A percentile compares a stretch with the other conserved stretches of the same genome.
Conservation (phyloP, 2,113 vertebrate genomes). For the Misgurnus mizolepis region DNA sequence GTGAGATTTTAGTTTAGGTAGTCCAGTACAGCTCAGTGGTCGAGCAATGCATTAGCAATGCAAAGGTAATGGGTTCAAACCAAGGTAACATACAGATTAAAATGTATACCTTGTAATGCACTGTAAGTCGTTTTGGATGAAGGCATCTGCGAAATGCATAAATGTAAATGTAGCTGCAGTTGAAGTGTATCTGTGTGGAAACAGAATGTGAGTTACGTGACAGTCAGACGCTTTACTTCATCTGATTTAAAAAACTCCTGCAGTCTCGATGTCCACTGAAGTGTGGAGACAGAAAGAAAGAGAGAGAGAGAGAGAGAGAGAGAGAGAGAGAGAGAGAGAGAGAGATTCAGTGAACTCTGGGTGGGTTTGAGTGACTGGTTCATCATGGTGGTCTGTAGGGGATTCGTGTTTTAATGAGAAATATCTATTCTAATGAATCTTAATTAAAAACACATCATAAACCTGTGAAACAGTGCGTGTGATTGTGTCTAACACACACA, state of each 20-base stretch:
- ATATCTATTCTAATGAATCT: constrained; percentile 54
- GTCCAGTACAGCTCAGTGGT: no score
- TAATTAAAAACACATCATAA: constrained; percentile 53
- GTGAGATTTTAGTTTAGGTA: no score
- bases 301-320: constrained; percentile 17
- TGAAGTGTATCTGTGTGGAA: no score
- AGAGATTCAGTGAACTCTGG: constrained; percentile 25
- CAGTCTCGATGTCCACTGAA: not conserved
- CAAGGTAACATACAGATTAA: no score
- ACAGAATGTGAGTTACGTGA: no score
- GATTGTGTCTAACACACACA: constrained; percentile 23
- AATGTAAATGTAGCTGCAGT: no score
- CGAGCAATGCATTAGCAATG: no score
- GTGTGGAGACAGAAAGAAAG: constrained; percentile 1
- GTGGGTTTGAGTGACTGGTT: constrained; percentile 21
- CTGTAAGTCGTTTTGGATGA: no score
- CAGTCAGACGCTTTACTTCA: no score
- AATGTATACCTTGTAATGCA: no score
- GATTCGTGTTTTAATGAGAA: constrained; percentile 44
- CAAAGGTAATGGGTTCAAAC: no score
- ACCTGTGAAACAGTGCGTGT: constrained; percentile 32
- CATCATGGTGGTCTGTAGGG: constrained; percentile 33
- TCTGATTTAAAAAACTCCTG: not conserved
- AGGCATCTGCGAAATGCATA: no score
- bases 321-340: constrained; percentile 17